Evolutionary conservation across 23 tunicate genomes (phyloP).

Genomic region (Ciona savignyi): DNA sequence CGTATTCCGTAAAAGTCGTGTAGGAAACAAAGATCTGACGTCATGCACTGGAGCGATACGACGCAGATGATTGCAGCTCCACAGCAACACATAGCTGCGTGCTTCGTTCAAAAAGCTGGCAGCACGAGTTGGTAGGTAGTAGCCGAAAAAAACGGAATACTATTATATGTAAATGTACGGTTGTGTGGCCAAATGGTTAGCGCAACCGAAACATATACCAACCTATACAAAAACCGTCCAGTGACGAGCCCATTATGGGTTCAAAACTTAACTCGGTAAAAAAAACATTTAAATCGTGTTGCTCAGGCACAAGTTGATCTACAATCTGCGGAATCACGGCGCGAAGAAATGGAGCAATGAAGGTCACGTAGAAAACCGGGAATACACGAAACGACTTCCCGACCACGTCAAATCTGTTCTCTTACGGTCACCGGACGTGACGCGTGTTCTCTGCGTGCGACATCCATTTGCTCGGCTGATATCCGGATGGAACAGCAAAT

Average conservation of each 20-base stretch:
- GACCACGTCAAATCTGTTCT: constrained; percentile 8
- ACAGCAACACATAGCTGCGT: constrained; percentile 32
- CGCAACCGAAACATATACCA: too few species aligned
- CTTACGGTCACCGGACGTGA: constrained; percentile 6
- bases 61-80: constrained; percentile 59
- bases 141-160: too few species aligned
- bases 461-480: constrained; percentile 50
- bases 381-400: constrained; percentile 10
- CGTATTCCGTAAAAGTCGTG: not conserved
- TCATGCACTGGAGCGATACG: not conserved
- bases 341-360: constrained; percentile 9
- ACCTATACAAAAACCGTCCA: too few species aligned
- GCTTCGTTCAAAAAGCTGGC: constrained; percentile 59
- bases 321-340: constrained; percentile 11
- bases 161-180: too few species aligned
- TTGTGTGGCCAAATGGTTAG: too few species aligned
- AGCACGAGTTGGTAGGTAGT: constrained; percentile 56
- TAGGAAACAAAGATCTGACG: not conserved
- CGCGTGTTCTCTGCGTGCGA: constrained; percentile 37
- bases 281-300: not conserved
- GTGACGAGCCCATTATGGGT: too few species aligned
- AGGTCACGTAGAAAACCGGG: constrained; percentile 25
- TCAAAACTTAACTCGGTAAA: too few species aligned
- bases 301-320: constrained; percentile 38
- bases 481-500: constrained; percentile 62